Evolutionary conservation across 2,888 invertebrate species (phyloP), one percentile per base, ranked within the genome.

Genomic region (Bellardia pandia): DNA sequence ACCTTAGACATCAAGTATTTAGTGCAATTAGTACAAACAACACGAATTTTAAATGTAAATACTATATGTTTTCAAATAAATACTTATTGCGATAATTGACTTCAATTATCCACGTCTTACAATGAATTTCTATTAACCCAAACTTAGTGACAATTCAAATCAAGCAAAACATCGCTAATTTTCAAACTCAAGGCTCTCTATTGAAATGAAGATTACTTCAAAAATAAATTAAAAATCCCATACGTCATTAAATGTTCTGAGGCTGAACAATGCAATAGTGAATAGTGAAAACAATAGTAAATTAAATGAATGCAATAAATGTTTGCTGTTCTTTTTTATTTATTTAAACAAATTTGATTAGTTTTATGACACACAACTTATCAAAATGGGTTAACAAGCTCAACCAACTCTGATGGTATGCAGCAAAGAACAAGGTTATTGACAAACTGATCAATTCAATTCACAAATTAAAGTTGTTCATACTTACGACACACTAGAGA

Each of bases 331-430:
- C 13, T n/a, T 62, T 75, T 37, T 48, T 16, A 16, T 51, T 53
- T 30, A 13, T 64, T 7, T 37, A 53, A 69, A 75, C 69, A 82
- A 76, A 68, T 77, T 80, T 85, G 62, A 85, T 87, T 85, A 58
- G 64, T 75, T 81, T 85, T 58, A 78, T 69, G 76, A 64, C 85
- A 75, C 58, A 82, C 4, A 64, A 71, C 51, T 75, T 78, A 85
- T 69, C 58, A 45, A 87, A 82, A 78, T 85, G 60, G 87, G 87
- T 85, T 87, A 87, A 87, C 87, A 85, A 85, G 77, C 79, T 23
- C 48, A 3, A 30, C 51, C 11, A 8, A 30, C 13, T 30, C 60
- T 14, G 42, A 66, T n/a, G 48, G 33, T 13, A 37, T 60, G 30
- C 16, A 42, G n/a, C 42, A 83, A 62, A 62, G 72, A 66, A 74